Evolutionary conservation across 2,113 vertebrate species (phyloP).

Genomic region (Phylloscopus trochiloides): DNA sequence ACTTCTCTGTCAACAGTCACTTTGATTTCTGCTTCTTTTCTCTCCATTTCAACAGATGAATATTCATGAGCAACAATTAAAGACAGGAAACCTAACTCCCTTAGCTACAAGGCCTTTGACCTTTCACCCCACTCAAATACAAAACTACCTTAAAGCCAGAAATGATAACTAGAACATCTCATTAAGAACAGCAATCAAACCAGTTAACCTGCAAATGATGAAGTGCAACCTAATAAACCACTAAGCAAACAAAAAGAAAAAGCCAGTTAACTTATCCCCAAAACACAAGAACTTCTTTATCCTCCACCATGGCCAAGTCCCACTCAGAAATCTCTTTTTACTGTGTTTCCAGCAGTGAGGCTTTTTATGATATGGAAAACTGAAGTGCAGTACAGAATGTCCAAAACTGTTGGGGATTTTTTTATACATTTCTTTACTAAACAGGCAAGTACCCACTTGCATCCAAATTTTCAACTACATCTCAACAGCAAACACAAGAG

Average conservation of each 20-base stretch:
- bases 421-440: background rate
- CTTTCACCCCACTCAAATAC: background rate
- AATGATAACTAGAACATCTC: background rate
- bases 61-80: slow-evolving; percentile 5
- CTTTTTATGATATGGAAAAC: background rate
- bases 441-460: background rate
- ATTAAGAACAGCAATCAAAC: background rate
- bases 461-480: background rate
- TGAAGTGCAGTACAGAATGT: background rate
- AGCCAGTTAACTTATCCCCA: background rate
- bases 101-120: background rate
- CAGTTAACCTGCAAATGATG: background rate
- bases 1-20: background rate
- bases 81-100: background rate
- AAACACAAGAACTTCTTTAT: background rate
- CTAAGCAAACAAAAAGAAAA: background rate
- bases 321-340: background rate
- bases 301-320: background rate
- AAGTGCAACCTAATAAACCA: background rate
- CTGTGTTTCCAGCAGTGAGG: background rate
- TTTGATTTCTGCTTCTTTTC: background rate
- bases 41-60: background rate
- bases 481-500: background rate
- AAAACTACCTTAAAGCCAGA: background rate
- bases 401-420: accelerated